These are phyloP conservation scores for Leistus spinibarbis DNA, from an alignment of 2,888 invertebrate species.

Conservation along the genomic window DNA sequence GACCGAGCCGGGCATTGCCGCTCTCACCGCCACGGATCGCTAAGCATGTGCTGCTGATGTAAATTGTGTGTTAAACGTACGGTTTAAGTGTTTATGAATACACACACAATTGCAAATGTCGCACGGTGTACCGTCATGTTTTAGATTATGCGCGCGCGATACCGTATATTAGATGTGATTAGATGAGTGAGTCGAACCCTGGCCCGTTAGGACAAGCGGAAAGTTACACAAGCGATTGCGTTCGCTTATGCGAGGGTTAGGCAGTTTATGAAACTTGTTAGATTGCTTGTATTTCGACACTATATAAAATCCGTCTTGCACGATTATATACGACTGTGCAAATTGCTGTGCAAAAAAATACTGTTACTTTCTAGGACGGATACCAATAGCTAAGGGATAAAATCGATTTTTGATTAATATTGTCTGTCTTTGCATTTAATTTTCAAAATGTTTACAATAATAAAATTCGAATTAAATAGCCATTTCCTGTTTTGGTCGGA, in stretches of 20 bases:
- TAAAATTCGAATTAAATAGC: no score
- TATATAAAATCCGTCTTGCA: background rate
- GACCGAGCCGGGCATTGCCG: background rate
- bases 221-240: slow-evolving; percentile 10
- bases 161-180: background rate
- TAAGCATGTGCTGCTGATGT: slow-evolving; percentile 22
- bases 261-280: background rate
- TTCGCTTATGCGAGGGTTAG: background rate
- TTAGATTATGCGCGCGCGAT: slow-evolving; percentile 11
- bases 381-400: no score
- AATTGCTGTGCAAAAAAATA: no score
- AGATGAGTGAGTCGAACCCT: slow-evolving; percentile 4
- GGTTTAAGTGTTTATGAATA: slow-evolving; percentile 33
- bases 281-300: background rate
- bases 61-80: slow-evolving; percentile 34
- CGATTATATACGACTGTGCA: no score
- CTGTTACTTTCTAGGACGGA: no score
- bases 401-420: no score
- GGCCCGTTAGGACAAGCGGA: slow-evolving; percentile 19
- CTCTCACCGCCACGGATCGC: background rate
- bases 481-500: no score
- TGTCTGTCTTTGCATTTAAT: no score
- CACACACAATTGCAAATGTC: background rate
- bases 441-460: no score
- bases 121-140: slow-evolving; percentile 3